Evolutionary conservation across 2,113 vertebrate species (phyloP).

Genomic region (Equus quagga): DNA sequence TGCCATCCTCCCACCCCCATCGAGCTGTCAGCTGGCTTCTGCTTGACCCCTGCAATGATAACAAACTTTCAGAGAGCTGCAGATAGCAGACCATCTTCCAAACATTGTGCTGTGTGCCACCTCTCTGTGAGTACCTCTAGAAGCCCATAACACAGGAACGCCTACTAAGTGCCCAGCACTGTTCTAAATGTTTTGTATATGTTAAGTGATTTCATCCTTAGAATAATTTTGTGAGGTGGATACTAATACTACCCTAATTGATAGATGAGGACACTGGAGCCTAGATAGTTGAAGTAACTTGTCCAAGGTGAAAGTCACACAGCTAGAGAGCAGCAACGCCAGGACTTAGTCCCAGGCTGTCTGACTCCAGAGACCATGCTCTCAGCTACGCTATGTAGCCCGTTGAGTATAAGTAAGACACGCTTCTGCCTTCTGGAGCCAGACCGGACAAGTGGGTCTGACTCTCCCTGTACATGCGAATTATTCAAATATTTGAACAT

Average conservation of each 20-base stretch:
- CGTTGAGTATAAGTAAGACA: not conserved
- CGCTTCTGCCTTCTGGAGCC: not conserved
- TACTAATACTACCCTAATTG: not conserved
- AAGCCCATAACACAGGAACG: fast-evolving
- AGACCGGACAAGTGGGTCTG: not conserved
- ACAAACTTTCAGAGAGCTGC: not conserved
- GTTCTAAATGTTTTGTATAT: not conserved
- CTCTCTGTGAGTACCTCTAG: not conserved
- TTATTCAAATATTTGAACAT: not conserved
- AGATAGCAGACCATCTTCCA: not conserved
- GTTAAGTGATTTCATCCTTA: not conserved
- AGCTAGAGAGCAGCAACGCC: not conserved
- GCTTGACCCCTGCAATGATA: not conserved
- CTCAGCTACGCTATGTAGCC: not conserved
- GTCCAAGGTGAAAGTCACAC: not conserved
- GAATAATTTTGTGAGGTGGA: not conserved
- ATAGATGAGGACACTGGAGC: not conserved
- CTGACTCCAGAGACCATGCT: not conserved
- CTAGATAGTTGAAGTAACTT: not conserved
- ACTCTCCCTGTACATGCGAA: not conserved
- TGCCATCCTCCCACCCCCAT: not conserved
- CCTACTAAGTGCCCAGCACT: not conserved
- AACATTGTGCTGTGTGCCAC: fast-evolving
- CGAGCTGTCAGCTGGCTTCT: not conserved
- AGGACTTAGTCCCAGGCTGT: not conserved